Evolutionary conservation across 1,140 invertebrate species (phyloP), one percentile per base, ranked within the genome.

Genomic region (Manduca sexta): DNA sequence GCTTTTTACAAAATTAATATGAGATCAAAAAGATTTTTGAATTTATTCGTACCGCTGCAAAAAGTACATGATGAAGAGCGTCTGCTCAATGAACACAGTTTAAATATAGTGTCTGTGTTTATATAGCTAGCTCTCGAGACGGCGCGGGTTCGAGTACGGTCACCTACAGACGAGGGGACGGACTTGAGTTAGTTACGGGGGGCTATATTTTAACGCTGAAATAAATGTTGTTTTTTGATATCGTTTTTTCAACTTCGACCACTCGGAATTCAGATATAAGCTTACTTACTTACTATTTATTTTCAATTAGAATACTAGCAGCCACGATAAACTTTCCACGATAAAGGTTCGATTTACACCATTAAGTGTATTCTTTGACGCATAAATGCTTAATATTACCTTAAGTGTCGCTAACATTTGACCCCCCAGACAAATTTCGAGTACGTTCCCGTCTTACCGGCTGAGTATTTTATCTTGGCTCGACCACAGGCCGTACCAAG

Each of bases 91-190:
- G 52, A 35, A 50, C 42, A 35, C 44, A 33, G 50, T 54, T 54
- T 64, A 64, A 60, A 58, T 60, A 55, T 64, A 64, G 51, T 46
- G 50, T 33, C 50, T 44, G 45, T 52, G 26, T 11, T 34, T 45
- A 34, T 52, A 49, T 49, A 35, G 38, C 45, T 53, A 31, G 49
- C 50, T 50, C 47, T 53, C 42, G 52, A 55, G 52, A 56, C 44
- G 33, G 33, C 51, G 47, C 40, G 56, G 44, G 60, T 60, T 60
- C 60, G 51, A 38, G 26, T 34, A 41, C 57, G 49, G 57, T 60
- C 57, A 56, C 37, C 35, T 18, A 16, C 21, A 38, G 33, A 35
- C n/a, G 3, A 30, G 21, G 47, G 30, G 39, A 18, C 40, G 37
- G 18, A 48, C 21, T 26, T 26, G 21, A 0, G 4, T 26, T 26